A percentile compares a stretch with the other conserved stretches of the same genome.
Evolutionary conservation across 2,888 invertebrate genomes (phyloP).

Genomic region (Nipponacmea schrenckii): DNA sequence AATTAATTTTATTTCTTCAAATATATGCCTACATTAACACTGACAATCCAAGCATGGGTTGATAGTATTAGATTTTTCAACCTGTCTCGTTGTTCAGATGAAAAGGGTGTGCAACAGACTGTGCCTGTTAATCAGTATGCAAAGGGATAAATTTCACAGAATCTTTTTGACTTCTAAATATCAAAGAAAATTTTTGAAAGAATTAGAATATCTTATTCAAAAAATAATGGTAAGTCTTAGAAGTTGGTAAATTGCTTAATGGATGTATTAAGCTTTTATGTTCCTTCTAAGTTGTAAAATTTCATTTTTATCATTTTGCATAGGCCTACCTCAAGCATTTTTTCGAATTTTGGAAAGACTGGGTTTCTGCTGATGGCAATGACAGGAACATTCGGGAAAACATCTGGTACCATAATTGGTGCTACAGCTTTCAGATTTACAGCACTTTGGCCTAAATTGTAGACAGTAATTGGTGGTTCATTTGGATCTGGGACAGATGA

Average conservation of each 20-base stretch:
- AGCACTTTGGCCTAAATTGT: not conserved
- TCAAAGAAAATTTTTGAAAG: not conserved
- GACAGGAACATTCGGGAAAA: constrained; percentile 95
- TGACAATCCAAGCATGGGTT: not conserved
- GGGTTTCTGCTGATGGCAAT: constrained; percentile 94
- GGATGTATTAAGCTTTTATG: no score
- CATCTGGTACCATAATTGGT: constrained; percentile 92
- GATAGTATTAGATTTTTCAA: no score
- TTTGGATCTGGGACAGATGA: no score
- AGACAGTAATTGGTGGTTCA: not conserved
- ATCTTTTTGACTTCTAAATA: no score
- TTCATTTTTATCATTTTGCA: no score
- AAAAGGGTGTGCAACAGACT: no score
- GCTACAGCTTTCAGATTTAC: constrained; percentile 73
- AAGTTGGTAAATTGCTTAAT: no score
- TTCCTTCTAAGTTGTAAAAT: no score
- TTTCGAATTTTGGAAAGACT: constrained; percentile 97
- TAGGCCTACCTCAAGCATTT: constrained; percentile 85
- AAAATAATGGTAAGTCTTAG: not conserved
- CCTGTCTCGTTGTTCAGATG: no score
- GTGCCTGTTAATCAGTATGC: no score
- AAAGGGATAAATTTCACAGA: no score
- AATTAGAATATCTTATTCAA: not conserved
- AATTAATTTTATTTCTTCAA: constrained; percentile 20
- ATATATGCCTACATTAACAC: not conserved